Evolutionary conservation across 2,888 invertebrate genomes (phyloP), one percentile per base, ranked within the genome.

Genomic region (Trisateles emortualis): DNA sequence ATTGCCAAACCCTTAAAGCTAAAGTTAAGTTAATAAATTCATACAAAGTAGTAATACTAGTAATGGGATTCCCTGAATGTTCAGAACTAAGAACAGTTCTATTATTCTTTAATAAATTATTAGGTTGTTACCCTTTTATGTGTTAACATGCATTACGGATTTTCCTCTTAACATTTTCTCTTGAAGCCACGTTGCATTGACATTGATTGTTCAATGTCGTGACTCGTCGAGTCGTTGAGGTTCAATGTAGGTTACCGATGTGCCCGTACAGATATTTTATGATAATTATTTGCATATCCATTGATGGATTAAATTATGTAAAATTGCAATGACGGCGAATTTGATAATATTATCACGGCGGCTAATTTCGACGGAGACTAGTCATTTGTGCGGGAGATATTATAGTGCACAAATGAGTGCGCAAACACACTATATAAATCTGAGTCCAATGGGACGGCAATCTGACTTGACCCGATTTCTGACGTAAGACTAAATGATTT

Each of bases 31-130:
- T 35, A 33, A 48, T 44, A 44, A 32, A 29, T 43, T 38, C 3
- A 51, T 33, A 51, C 51, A 51, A 44, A 24, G 51, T 51, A 19
- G 38, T 24, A n/a, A 30, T 36, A 45, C 36, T 9, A 26, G 26
- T 38, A 14, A 49, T 14, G 52, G 66, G 44, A 48, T 65, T 68
- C 57, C 52, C 62, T 61, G 62, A 56, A 59, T 49, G 44, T 51
- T 56, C 49, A 45, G 48, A 48, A 40, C 33, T n/a, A 42, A 44
- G 39, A 48, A 40, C 39, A 4, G 29, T 36, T 45, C 53, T 53
- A 52, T 52, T 53, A 40, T 26, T n/a, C 13, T 42, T 42, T 49
- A 46, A 35, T 40, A 19, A 2, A 11, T 38, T 38, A n/a, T 38
- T 10, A 11, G 3, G 9, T 1, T 11, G 4, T 10, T 26, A 8